Percentiles rank a stretch among this genome's conserved stretches.
Conservation (phyloP, 2,888 invertebrate species). For the Drosophila histrio region DNA sequence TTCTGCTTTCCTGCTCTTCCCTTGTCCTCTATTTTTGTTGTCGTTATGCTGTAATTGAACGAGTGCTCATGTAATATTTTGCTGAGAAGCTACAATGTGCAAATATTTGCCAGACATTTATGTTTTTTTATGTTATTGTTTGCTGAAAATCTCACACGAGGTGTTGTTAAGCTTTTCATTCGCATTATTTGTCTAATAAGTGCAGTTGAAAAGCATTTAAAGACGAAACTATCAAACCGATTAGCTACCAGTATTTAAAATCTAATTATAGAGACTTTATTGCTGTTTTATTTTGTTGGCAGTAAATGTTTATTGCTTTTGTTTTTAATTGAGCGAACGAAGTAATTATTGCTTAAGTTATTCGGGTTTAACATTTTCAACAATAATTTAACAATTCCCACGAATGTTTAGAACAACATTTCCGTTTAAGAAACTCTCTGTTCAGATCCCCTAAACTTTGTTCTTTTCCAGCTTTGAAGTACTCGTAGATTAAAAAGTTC, state of each 20-base stretch:
- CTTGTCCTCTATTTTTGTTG: neutral
- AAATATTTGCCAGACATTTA: slow-evolving; percentile 35
- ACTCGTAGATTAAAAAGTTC: neutral
- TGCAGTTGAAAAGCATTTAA: slow-evolving; percentile 50
- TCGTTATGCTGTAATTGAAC: neutral
- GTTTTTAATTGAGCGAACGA: slow-evolving; percentile 12
- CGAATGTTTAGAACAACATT: neutral
- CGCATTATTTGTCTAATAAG: slow-evolving; percentile 54
- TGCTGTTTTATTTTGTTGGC: slow-evolving; percentile 4
- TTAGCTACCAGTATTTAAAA: slow-evolving; percentile 56
- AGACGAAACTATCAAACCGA: slow-evolving; percentile 54
- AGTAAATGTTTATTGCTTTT: slow-evolving; percentile 12
- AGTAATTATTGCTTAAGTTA: neutral
- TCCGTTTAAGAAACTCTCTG: neutral
- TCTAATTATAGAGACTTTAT: slow-evolving; percentile 37
- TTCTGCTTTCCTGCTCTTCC: neutral
- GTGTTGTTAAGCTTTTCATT: slow-evolving; percentile 6
- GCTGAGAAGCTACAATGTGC: slow-evolving; percentile 16
- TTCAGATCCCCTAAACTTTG: neutral
- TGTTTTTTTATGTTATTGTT: slow-evolving; percentile 6
- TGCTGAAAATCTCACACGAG: neutral
- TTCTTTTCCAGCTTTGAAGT: neutral
- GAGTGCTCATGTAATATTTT: slow-evolving; percentile 14
- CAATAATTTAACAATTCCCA: slow-evolving; percentile 2
- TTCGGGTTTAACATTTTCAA: slow-evolving; percentile 12